phyloP scores from a whole-genome alignment of 2,888 invertebrate genomes.

The Baccha elongata region DNA sequence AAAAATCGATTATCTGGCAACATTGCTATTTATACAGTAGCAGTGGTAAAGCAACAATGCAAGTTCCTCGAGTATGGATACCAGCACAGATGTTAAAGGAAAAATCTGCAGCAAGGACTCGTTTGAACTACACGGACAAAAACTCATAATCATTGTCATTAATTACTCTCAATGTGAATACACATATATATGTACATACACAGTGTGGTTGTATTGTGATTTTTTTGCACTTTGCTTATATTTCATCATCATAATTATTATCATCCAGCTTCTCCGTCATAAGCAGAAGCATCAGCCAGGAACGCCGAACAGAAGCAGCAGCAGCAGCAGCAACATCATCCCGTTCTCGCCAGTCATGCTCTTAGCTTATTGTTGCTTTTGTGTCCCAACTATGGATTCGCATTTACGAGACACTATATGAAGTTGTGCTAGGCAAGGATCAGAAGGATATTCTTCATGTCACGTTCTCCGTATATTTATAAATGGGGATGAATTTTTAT shows the following conservation, averaged over 20 bases:
- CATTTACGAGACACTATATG: conserved; percentile 50
- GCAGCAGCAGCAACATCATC: conserved; percentile 11
- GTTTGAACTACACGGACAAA: conserved; percentile 57
- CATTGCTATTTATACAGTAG: not conserved
- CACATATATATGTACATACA: conserved; percentile 1
- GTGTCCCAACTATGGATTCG: conserved; percentile 63
- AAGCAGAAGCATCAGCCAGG: conserved; percentile 33
- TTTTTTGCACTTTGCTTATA: conserved; percentile 56
- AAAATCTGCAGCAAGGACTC: conserved; percentile 33
- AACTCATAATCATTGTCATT: conserved; percentile 73
- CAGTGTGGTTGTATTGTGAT: conserved; percentile 11
- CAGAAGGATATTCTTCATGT: conserved; percentile 56
- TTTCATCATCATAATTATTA: conserved; percentile 73
- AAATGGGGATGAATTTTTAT: conserved; percentile 26
- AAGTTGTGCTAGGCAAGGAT: conserved; percentile 25
- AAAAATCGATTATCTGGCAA: no score
- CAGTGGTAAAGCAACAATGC: conserved; percentile 27
- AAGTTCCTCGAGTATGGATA: conserved; percentile 41
- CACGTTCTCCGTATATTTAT: conserved; percentile 39
- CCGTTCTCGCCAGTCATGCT: conserved; percentile 9
- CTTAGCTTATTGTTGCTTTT: conserved; percentile 63
- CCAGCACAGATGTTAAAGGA: conserved; percentile 24
- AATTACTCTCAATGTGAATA: conserved; percentile 59
- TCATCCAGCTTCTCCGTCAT: conserved; percentile 59
- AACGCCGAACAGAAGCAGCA: conserved; percentile 21